Base-by-base conservation (phyloP, 1,140 invertebrate species). In the Lasioglossum baleicum region DNA sequence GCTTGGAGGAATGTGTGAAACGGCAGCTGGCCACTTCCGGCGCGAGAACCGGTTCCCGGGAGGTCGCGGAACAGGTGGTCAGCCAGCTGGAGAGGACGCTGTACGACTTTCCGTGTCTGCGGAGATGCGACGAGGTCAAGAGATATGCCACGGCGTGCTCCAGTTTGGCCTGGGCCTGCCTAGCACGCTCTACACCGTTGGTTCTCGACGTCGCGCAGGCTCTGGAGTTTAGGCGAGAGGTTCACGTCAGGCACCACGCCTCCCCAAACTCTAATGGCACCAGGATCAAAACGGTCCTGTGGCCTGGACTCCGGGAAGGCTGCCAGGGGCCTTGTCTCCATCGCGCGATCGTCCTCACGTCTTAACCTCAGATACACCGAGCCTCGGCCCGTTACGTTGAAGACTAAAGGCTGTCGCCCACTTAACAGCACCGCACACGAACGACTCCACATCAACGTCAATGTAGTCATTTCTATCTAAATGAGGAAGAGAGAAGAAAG, bases 61-160 rank as follows among this genome's bases (percentile, higher is more conserved):
- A 91, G 74, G 91, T 91, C 51, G 88, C 87, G 58, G 83, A 89
- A 72, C 91, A 90, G 69, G 90, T 92, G 74, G 82, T 91, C 68
- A 82, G 8, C 35, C 91, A 91, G 63, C 73, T 92, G 51, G 84
- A 90, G 65, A 88, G 88, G 42, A 97, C 96, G 3, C 90, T 97
- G 22, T 96, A 96, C 87, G 96, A 97, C 90, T 97, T 96, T 89
- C 96, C 96, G 7, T 95, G 95, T 87, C 92, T 97, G 13, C 95
- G 95, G 87, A 89, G 90, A 15, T 96, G 95, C 87, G 84, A 93
- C 26, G 95, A 94, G 63, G 92, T 97, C 15, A 89, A 94, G 63
- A 93, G 93, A 60, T 97, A 96, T 87, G 94, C 96, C 7, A 88
- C 93, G 63, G 94, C 95, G 44, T 95, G 95, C 85, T 95, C 96